These are phyloP conservation scores for Porites lobata DNA, from an alignment of 92 coral and sea anemone genomes.

Conservation along the genomic window DNA sequence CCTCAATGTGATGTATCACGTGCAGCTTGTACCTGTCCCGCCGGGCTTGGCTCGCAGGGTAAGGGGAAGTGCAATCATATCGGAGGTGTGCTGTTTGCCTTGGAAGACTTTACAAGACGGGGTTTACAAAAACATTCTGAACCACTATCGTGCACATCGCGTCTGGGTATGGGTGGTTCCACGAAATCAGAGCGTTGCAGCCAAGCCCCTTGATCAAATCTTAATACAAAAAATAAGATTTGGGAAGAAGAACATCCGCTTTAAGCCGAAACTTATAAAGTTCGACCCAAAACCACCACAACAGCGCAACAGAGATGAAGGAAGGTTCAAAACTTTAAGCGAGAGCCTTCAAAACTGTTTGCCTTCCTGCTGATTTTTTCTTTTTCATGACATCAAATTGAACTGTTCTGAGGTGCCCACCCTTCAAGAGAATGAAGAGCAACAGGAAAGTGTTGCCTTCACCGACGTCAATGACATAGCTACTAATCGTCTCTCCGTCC, in stretches of 20 bases:
- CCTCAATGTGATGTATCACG: constrained; percentile 27
- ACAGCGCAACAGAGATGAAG: constrained; percentile 21
- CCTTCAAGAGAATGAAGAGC: constrained; percentile 31
- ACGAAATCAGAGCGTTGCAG: constrained; percentile 70
- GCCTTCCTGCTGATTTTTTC: constrained; percentile 36
- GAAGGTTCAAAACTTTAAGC: constrained; percentile 39
- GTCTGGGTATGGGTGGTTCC: constrained; percentile 60
- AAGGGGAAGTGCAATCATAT: constrained; percentile 49
- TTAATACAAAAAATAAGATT: constrained; percentile 35
- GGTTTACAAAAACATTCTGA: constrained; percentile 25
- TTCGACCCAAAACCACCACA: constrained; percentile 40
- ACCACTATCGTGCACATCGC: constrained; percentile 32
- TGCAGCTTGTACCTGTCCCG: constrained; percentile 67
- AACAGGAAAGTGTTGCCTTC: constrained; percentile 34
- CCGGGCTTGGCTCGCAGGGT: constrained; percentile 43
- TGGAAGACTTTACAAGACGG: constrained; percentile 28
- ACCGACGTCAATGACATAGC: constrained; percentile 49
- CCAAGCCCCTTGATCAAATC: constrained; percentile 41
- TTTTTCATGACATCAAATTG: constrained; percentile 38
- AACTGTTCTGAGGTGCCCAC: constrained; percentile 38
- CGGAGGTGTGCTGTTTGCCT: constrained; percentile 50
- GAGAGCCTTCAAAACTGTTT: constrained; percentile 41
- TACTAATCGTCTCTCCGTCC: background rate
- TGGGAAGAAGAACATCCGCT: constrained; percentile 43
- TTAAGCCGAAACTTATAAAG: constrained; percentile 14